Evolutionary conservation across 2,113 vertebrate genomes (phyloP).

Genomic region (Hippocampus mohnikei): DNA sequence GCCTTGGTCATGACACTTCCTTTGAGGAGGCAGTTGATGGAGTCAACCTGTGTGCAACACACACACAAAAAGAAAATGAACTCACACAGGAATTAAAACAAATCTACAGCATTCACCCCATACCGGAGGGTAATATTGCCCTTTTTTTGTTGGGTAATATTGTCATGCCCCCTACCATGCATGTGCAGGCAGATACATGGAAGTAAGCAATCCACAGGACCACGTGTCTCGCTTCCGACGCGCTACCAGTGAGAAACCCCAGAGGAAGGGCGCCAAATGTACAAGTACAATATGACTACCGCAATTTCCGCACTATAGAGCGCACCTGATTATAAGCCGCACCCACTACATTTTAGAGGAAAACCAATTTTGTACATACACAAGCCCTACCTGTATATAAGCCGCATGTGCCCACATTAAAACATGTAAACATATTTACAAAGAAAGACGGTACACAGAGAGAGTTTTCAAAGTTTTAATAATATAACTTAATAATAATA

Average conservation of each 20-base stretch:
- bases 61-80: background rate
- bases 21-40: conserved; percentile 90
- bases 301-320: too few species aligned
- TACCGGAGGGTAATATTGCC: background rate
- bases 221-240: background rate
- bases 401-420: too few species aligned
- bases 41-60: conserved; percentile 79
- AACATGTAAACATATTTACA: too few species aligned
- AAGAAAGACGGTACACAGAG: too few species aligned
- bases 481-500: too few species aligned
- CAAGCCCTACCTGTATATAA: too few species aligned
- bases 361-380: too few species aligned
- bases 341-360: too few species aligned
- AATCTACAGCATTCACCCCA: background rate
- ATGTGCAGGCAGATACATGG: background rate
- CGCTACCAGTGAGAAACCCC: background rate
- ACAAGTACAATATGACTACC: background rate
- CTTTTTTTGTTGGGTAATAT: background rate
- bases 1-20: conserved; percentile 87
- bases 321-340: too few species aligned
- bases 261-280: background rate
- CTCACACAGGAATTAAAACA: background rate
- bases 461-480: too few species aligned
- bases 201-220: background rate
- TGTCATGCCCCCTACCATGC: background rate